phyloP scores from a whole-genome alignment of 1,140 invertebrate species.

The Octopus bimaculoides region DNA sequence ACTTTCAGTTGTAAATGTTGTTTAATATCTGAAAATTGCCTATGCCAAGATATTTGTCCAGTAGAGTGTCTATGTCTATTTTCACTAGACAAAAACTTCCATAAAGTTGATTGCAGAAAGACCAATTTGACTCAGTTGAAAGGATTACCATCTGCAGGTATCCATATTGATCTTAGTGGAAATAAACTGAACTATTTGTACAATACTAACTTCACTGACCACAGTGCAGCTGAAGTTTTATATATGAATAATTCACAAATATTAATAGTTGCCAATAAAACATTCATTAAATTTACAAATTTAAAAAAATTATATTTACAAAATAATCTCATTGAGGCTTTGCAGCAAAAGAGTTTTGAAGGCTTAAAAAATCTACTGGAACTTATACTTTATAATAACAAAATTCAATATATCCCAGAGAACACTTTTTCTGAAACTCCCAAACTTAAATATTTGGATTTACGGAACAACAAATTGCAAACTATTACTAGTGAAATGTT shows the following conservation, averaged over 20 bases:
- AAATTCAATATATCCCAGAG: conserved; percentile 26
- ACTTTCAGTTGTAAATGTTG: neutral
- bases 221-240: conserved; percentile 20
- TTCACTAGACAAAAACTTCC: conserved; percentile 20
- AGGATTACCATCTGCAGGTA: conserved; percentile 22
- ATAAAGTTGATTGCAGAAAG: conserved; percentile 29
- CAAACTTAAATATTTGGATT: conserved; percentile 20
- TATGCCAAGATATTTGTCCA: conserved; percentile 33
- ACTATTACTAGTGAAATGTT: conserved; percentile 19
- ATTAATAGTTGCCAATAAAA: conserved; percentile 25
- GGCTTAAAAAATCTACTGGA: conserved; percentile 26
- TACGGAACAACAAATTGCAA: conserved; percentile 30
- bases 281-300: conserved; percentile 28
- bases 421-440: conserved; percentile 23
- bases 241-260: conserved; percentile 39
- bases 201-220: conserved; percentile 23
- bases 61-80: conserved; percentile 24
- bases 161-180: conserved; percentile 32
- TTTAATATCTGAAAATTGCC: conserved; percentile 20
- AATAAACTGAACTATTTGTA: conserved; percentile 30
- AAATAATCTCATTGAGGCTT: conserved; percentile 26
- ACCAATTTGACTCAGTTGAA: conserved; percentile 17
- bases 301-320: conserved; percentile 31
- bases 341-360: conserved; percentile 23
- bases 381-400: conserved; percentile 34